These are phyloP conservation scores for Drosophila pallidifrons DNA, from an alignment of 1,140 invertebrate genomes.

Conservation along the genomic window DNA sequence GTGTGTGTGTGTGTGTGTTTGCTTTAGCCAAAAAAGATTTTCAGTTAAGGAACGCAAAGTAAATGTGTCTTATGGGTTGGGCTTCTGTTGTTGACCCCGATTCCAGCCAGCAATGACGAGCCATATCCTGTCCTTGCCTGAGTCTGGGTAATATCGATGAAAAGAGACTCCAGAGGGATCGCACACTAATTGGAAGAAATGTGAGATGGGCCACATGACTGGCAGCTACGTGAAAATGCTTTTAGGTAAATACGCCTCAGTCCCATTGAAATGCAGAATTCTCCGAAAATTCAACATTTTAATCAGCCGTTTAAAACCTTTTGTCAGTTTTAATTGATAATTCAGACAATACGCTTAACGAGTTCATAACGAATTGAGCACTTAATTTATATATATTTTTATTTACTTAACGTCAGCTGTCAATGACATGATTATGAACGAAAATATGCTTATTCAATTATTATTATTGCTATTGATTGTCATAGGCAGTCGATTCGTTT, in stretches of 20 bases:
- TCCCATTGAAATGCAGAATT: background rate
- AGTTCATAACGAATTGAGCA: background rate
- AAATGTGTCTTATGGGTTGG: constrained; percentile 12
- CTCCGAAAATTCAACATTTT: too few species aligned
- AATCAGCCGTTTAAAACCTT: background rate
- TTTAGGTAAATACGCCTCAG: constrained; percentile 15
- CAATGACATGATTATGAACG: background rate
- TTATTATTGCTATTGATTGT: too few species aligned
- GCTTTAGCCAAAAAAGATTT: constrained; percentile 27
- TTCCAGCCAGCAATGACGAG: constrained; percentile 32
- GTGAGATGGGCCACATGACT: constrained; percentile 16
- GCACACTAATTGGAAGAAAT: constrained; percentile 38
- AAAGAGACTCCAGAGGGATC: constrained; percentile 19
- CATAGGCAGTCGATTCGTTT: too few species aligned
- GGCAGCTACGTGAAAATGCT: constrained; percentile 37
- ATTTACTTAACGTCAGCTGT: background rate
- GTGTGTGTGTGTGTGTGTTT: constrained; percentile 7
- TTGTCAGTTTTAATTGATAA: background rate
- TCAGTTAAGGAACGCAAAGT: constrained; percentile 4
- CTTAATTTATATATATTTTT: background rate
- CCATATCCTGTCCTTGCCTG: constrained; percentile 5
- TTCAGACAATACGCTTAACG: background rate
- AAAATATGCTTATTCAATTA: too few species aligned
- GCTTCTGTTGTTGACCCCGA: constrained; percentile 39
- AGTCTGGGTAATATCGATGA: constrained; percentile 21